Conservation (phyloP, 1,140 invertebrate genomes). For the Drosophila chauvacae region DNA sequence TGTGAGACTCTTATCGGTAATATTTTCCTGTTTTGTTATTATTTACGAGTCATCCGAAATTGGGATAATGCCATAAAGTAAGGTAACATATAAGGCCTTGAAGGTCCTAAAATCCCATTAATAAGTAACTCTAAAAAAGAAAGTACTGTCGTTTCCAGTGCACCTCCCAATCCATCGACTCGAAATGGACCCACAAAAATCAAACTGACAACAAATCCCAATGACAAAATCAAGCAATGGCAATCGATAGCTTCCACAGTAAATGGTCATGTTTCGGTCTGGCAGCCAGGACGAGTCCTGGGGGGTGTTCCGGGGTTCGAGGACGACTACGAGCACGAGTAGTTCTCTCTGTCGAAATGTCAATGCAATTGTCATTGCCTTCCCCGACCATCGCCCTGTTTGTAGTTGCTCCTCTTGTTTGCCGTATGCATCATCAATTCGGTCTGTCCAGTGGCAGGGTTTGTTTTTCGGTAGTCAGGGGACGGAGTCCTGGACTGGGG, state of each 20-base stretch:
- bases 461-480: slow-evolving; percentile 19
- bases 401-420: slow-evolving; percentile 59
- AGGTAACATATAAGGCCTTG: too few species aligned
- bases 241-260: slow-evolving; percentile 68
- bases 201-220: slow-evolving; percentile 81
- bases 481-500: background rate
- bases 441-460: slow-evolving; percentile 36
- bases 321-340: slow-evolving; percentile 23
- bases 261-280: slow-evolving; percentile 82
- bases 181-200: slow-evolving; percentile 63
- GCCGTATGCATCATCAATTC: slow-evolving; percentile 80
- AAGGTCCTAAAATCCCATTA: too few species aligned
- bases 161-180: slow-evolving; percentile 4
- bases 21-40: background rate
- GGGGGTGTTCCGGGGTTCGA: slow-evolving; percentile 11
- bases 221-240: slow-evolving; percentile 82
- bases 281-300: slow-evolving; percentile 40
- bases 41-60: background rate
- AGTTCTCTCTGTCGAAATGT: slow-evolving; percentile 65
- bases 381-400: background rate
- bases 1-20: background rate
- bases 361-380: slow-evolving; percentile 78
- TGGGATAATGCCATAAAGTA: background rate
- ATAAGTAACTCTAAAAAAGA: background rate
- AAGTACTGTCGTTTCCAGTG: background rate